Base-by-base conservation (phyloP, 1,140 invertebrate genomes). In the Archegozetes longisetosus region DNA sequence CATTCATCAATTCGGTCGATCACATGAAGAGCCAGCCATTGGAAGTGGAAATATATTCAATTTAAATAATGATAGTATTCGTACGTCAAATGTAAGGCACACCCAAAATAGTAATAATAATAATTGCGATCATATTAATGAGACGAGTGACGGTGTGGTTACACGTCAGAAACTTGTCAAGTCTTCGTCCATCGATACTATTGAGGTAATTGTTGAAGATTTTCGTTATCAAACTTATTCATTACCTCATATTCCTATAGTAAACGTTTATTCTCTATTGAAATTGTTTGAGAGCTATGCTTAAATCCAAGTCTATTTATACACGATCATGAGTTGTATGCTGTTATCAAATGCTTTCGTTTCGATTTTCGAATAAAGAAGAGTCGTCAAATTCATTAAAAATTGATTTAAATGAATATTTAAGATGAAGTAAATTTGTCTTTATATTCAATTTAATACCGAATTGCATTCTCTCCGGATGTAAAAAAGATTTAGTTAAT, bases 121-220 rank as follows among this genome's bases (percentile, higher is more conserved):
- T 40, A 40, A 40, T 40, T 40, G 32, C 17, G 17, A 40, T 40
- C 6, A 40, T 40, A 40, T 9, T 40, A 40, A 40, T 40, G 32
- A 6, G 32, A 9, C 32, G 6, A 40, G 17, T 17, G 32, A 40
- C 17, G 6, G 6, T 1, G 14, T 52, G n/a, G 13, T 25, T 23
- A 52, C 20, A 23, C 20, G 13, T 22, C 14, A 2, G 50, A 52
- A 20, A 23, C 50, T 46, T 32, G 40, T 55, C 17, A 55, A 47
- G 40, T 46, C 28, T 40, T 55, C 54, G n/a, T 55, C 54, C 26
- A 55, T 55, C 32, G 54, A 55, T 46, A 55, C 54, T 9, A 55
- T 55, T 40, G n/a, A 27, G 28, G 54, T 55, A 55, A 46, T 27
- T 54, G n/a, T 29, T 32, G 25, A 17, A 24, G 25, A 2, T 52